A percentile compares a stretch with the other conserved stretches of the same genome.
Conservation (phyloP, 2,888 invertebrate genomes). For the Nomada flava region DNA sequence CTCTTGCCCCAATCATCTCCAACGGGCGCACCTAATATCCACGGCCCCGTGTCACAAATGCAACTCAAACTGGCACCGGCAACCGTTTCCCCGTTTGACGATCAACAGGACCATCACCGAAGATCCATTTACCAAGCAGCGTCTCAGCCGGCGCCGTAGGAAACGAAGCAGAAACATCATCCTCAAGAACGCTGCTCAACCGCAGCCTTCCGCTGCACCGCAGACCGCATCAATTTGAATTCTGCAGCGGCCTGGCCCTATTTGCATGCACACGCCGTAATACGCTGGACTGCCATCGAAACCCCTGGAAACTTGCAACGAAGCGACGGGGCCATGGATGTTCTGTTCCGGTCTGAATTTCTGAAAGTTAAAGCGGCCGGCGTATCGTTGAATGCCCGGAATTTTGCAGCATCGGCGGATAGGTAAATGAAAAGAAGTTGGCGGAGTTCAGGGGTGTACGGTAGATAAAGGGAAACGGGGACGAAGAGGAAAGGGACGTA, state of each 20-base stretch:
- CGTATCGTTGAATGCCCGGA: neutral
- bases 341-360: neutral
- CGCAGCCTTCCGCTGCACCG: conserved; percentile 17
- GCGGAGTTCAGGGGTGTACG: no score
- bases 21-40: neutral
- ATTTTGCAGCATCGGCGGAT: neutral
- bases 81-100: neutral
- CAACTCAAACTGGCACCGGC: neutral
- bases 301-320: conserved; percentile 13
- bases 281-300: conserved; percentile 10
- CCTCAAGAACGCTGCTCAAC: neutral
- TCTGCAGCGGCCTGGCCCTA: conserved; percentile 23
- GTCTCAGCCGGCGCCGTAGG: neutral
- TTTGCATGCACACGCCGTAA: conserved; percentile 21
- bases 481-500: no score
- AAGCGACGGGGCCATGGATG: neutral
- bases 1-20: neutral
- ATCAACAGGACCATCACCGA: neutral
- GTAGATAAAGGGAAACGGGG: no score
- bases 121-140: conserved; percentile 4
- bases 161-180: conserved; percentile 41
- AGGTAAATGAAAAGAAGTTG: neutral
- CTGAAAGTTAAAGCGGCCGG: neutral
- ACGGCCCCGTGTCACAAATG: neutral
- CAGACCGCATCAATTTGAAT: conserved; percentile 43